These are phyloP conservation scores for Martes martes DNA, from an alignment of 2,113 vertebrate genomes.

Conservation along the genomic window DNA sequence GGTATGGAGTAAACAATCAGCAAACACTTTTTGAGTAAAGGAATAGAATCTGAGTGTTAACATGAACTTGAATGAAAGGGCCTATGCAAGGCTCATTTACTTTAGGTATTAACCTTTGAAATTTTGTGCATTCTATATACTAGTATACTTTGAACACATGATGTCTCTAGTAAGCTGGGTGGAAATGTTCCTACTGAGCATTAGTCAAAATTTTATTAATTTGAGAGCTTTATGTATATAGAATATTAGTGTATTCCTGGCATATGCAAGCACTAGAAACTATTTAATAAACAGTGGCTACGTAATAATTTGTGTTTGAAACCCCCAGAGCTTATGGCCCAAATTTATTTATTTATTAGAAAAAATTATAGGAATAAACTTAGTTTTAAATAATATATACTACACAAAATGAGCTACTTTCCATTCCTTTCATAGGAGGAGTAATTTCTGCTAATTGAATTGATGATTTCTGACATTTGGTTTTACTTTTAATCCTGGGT, in stretches of 20 bases:
- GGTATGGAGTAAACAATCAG: background rate
- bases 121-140: background rate
- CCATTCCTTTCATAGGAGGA: background rate
- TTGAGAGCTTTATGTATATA: background rate
- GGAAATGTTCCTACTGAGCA: background rate
- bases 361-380: background rate
- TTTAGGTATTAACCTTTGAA: background rate
- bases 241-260: slow-evolving; percentile 24
- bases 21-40: background rate
- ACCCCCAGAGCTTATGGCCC: background rate
- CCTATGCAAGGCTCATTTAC: background rate
- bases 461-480: background rate
- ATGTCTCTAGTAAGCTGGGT: background rate
- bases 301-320: slow-evolving; percentile 43
- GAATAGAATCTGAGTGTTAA: slow-evolving; percentile 29
- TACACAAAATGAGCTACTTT: background rate
- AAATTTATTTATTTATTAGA: slow-evolving; percentile 14
- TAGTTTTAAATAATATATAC: background rate
- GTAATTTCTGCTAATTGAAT: background rate
- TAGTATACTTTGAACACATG: background rate
- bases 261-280: background rate
- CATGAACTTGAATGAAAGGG: background rate
- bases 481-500: slow-evolving; percentile 5
- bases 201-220: slow-evolving; percentile 34
- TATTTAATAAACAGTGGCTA: slow-evolving; percentile 19